phyloP scores from a whole-genome alignment of 2,888 invertebrate species.

The Rhimphoctona megacephalus region DNA sequence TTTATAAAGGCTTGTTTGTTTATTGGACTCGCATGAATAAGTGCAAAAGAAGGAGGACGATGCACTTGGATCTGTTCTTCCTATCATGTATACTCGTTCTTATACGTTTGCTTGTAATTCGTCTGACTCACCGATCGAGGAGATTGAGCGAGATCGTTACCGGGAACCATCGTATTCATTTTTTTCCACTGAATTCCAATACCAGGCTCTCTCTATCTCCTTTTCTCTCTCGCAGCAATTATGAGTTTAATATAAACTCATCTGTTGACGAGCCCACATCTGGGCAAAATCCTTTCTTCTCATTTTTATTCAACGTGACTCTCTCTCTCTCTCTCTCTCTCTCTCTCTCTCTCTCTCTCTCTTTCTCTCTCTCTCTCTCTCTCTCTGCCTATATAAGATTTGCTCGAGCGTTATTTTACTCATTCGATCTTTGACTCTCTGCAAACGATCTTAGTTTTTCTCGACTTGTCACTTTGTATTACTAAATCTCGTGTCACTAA shows the following conservation, averaged over 20 bases:
- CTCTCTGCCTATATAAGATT: constrained; percentile 59
- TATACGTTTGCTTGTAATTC: background rate
- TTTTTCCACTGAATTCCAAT: constrained; percentile 51
- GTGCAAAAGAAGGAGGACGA: constrained; percentile 45
- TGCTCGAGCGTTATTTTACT: background rate
- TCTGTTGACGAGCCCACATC: constrained; percentile 33
- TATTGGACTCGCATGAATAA: background rate
- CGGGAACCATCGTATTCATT: constrained; percentile 21
- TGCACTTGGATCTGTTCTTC: constrained; percentile 32
- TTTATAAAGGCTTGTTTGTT: constrained; percentile 32
- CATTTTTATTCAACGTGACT: background rate
- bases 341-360: background rate
- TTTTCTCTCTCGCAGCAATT: constrained; percentile 22
- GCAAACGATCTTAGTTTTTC: background rate
- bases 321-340: background rate
- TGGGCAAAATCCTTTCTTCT: constrained; percentile 37
- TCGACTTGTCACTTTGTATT: background rate
- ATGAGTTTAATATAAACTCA: constrained; percentile 44
- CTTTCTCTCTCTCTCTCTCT: background rate
- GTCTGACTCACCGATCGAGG: constrained; percentile 40
- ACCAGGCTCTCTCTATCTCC: background rate
- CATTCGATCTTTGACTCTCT: constrained; percentile 27
- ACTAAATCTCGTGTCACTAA: background rate
- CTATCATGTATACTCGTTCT: background rate
- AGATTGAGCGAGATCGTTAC: constrained; percentile 26